Evolutionary conservation across 2,113 vertebrate genomes (phyloP).

Genomic region (Galemys pyrenaicus): DNA sequence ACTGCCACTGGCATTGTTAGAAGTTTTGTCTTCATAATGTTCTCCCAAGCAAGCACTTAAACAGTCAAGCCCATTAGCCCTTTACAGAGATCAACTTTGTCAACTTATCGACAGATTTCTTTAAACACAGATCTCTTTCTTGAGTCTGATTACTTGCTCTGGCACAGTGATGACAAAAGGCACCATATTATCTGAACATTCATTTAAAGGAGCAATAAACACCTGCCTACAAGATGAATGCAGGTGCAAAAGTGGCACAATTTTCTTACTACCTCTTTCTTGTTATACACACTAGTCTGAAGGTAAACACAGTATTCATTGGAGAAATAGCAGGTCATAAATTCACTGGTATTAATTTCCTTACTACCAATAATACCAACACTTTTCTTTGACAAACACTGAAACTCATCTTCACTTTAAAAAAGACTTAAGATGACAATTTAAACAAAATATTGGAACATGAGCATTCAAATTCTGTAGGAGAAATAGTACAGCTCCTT

Average conservation of each 20-base stretch:
- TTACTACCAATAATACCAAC: background rate
- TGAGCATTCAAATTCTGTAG: background rate
- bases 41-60: slow-evolving; percentile 56
- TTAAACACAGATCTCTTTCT: slow-evolving; percentile 48
- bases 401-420: background rate
- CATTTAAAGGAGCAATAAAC: slow-evolving; percentile 51
- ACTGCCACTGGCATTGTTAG: background rate
- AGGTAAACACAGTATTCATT: background rate
- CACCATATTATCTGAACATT: slow-evolving; percentile 22
- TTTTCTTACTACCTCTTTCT: background rate
- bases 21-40: slow-evolving; percentile 56
- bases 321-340: background rate
- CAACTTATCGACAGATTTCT: slow-evolving; percentile 43
- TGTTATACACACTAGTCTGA: background rate
- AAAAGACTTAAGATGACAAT: background rate
- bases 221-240: slow-evolving; percentile 35
- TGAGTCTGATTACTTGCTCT: slow-evolving; percentile 23
- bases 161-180: slow-evolving; percentile 41
- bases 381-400: background rate
- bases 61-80: slow-evolving; percentile 52
- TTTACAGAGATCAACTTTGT: slow-evolving; percentile 55
- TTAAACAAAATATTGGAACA: background rate
- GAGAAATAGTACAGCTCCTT: background rate
- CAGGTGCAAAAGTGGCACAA: background rate
- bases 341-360: background rate